phyloP scores from a whole-genome alignment of 2,888 invertebrate genomes.

The Embidobia sp. region DNA sequence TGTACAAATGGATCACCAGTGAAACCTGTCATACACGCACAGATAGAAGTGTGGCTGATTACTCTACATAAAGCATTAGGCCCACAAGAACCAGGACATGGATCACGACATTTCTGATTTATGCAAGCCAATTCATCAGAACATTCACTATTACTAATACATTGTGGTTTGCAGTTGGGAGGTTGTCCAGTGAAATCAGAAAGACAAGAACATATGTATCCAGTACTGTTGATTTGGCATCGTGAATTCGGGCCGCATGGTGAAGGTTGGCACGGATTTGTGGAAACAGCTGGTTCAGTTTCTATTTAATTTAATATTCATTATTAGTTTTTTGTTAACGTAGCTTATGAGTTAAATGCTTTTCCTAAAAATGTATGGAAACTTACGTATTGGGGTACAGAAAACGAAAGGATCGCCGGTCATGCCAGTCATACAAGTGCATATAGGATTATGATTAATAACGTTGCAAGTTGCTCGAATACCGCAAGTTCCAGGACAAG shows the following conservation, averaged over 20 bases:
- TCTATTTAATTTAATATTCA: not conserved
- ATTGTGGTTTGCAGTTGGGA: conserved; percentile 89
- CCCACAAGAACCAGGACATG: conserved; percentile 89
- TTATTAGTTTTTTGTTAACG: too few relatives aligned
- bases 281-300: conserved; percentile 66
- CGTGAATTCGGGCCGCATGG: conserved; percentile 88
- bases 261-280: conserved; percentile 83
- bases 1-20: conserved; percentile 87
- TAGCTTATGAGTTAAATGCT: too few relatives aligned
- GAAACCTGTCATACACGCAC: conserved; percentile 83
- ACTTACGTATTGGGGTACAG: conserved; percentile 86
- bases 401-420: conserved; percentile 89
- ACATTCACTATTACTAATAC: conserved; percentile 87
- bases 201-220: conserved; percentile 87
- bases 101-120: conserved; percentile 87
- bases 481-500: conserved; percentile 90
- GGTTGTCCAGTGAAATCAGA: conserved; percentile 87
- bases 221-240: conserved; percentile 86
- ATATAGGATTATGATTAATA: conserved; percentile 90
- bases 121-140: conserved; percentile 84
- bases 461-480: conserved; percentile 87
- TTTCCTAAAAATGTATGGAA: not conserved
- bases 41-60: conserved; percentile 86
- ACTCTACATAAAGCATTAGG: conserved; percentile 81
- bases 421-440: conserved; percentile 86